Base-by-base conservation (phyloP, 1,140 invertebrate genomes). In the Psix sp. region DNA sequence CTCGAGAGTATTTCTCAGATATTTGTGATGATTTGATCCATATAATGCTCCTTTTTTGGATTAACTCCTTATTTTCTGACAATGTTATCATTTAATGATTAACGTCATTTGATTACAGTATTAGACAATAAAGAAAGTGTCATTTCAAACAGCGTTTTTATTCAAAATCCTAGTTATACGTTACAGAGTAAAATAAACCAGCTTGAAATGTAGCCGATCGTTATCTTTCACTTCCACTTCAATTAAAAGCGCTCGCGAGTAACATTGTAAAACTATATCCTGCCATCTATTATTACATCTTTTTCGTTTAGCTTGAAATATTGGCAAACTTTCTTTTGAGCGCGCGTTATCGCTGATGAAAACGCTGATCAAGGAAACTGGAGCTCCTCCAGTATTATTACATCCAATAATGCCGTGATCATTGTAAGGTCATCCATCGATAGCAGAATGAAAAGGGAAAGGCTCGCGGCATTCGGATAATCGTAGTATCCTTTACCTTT, bases 401-500 rank as follows among this genome's bases (percentile, higher is more conserved):
- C 26, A 48, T 60, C 48, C 48, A 66, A 60, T 60, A 73, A 73
- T 42, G 3, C 39, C 9, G 33, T 9, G 11, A 11, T 39, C 48
- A 38, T 18, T 42, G 62, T 73, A 73, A 73, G 62, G 62, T 73
- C 63, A 51, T 52, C 51, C 72, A 68, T 51, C 52, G 48, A 65
- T 59, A 60, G 54, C 11, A 63, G 70, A 51, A 70, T 49, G 56
- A 43, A 66, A 77, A 74, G 56, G 70, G 65, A 77, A 77, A 74
- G 74, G 68, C 74, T 36, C 5, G 16, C 52, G 20, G 43, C 48
- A 62, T 62, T 54, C 46, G 24, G 29, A 49, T 66, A 66, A 62
- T 62, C 45, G 60, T 60, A 73, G 60, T 73, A 74, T 74, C 62
- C 71, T 74, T 67, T 74, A 74, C 71, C 65, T 77, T 77, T 74